Evolutionary conservation across 1,140 invertebrate genomes (phyloP), one percentile per base, ranked within the genome.

Genomic region (Lucilia sericata): DNA sequence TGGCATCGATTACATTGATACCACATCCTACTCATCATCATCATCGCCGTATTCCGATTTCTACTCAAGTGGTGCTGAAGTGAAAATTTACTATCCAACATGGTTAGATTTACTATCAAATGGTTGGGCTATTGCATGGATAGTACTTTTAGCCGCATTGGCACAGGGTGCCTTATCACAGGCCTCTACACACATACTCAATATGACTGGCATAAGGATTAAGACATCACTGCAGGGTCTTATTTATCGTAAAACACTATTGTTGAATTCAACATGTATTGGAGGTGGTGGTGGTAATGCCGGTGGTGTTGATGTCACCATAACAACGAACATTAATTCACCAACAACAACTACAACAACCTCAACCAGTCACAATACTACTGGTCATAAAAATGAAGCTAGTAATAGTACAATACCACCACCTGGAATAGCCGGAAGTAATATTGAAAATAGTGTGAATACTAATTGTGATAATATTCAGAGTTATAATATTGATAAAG

Each of bases 161-260:
- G 91, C 95, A 21, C 96, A 97, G 91, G 95, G 95, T 85, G 94
- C 95, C 36, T 92, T 97, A 78, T 96, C 96, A n/a, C 96, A 98
- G 92, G 94, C 95, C 83, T 96, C 96, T 17, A 96, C 96, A 84
- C 96, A 96, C 91, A 92, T 97, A 65, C 93, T 96, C 13, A 96
- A 95, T 84, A 94, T 96, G 82, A 95, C 96, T 91, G 96, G 96
- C 81, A 96, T 96, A 83, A 93, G 95, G 87, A 92, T 96, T 75
- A 95, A 96, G 92, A 94, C 94, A 65, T 95, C 96, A 82, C 92
- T 97, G 85, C 96, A 97, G 92, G 94, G 95, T 85, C 87, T 91
- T 84, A 90, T 91, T 87, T 91, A 91, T 90, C 88, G 91, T 82
- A 91, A 91, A 90, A 91, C 86, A 87, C 87, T 91, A 84, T 87